phyloP scores from a whole-genome alignment of 2,113 vertebrate genomes.

The Syngnathus typhle region DNA sequence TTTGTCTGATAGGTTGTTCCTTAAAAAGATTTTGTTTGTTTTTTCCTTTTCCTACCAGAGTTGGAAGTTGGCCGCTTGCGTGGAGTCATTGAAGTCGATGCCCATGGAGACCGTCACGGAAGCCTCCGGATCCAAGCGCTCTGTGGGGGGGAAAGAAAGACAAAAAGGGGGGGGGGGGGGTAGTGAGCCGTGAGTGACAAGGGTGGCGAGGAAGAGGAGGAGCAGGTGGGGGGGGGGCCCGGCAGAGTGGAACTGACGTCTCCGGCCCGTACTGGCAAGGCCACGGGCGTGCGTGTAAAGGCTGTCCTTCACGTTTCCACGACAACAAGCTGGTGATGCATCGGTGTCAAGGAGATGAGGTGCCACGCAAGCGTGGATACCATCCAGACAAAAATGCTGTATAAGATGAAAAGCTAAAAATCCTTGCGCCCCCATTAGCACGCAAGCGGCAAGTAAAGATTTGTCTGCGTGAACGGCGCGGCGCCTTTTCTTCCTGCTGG shows the following conservation, averaged over 20 bases:
- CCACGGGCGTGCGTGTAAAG: conserved; percentile 53
- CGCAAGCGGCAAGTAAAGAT: conserved; percentile 8
- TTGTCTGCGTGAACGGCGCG: conserved; percentile 40
- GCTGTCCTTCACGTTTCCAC: conserved; percentile 61
- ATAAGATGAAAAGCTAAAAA: neutral
- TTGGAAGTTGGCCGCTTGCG: conserved; percentile 90
- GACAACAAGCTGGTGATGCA: conserved; percentile 55
- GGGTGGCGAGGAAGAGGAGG: conserved; percentile 20
- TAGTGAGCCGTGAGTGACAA: conserved; percentile 54
- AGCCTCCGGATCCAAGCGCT: conserved; percentile 79
- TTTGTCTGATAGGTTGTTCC: too few species aligned
- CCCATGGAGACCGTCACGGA: conserved; percentile 85
- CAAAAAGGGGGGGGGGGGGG: conserved; percentile 10
- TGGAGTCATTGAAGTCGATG: conserved; percentile 95
- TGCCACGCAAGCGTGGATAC: conserved; percentile 4
- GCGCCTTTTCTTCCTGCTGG: conserved; percentile 33
- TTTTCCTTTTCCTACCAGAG: conserved; percentile 80
- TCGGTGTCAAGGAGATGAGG: conserved; percentile 35
- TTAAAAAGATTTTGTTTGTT: conserved; percentile 5
- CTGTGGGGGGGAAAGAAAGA: conserved; percentile 62
- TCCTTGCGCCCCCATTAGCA: neutral
- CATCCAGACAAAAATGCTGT: conserved; percentile 24
- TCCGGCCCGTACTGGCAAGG: conserved; percentile 57
- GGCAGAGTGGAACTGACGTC: conserved; percentile 64
- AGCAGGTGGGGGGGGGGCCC: conserved; percentile 20